Base-by-base conservation (phyloP, 2,888 invertebrate genomes). In the Yponomeuta evonymella region DNA sequence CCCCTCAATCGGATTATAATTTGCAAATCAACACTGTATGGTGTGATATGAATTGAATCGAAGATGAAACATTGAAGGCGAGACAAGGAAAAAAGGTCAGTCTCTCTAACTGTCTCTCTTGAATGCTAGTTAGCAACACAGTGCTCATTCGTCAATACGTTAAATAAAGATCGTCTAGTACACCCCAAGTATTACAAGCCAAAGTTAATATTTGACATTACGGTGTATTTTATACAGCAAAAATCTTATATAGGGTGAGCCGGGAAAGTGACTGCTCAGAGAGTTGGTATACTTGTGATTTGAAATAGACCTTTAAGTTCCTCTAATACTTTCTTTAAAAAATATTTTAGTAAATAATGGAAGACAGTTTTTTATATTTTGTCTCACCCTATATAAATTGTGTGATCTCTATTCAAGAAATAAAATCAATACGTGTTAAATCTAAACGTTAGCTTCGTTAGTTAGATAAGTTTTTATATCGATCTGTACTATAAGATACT, bases 381-480 rank as follows among this genome's bases (percentile, higher is more conserved):
- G 15, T 12, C 15, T 12, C 30, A 29, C 30, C 29, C 29, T 30
- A 11, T 65, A 33, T 65, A 33, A 12, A 33, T 29, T 65, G 33
- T 30, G 30, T 76, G 76, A 75, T 75, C 75, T 76, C 74, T 71
- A 71, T 73, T 70, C 43, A 48, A 29, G n/a, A 63, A 58, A 58
- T 15, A 15, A 58, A 58, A 58, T 58, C 51, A 15, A 58, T 12
- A 10, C 51, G 8, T 58, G 51, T 58, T 58, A 58, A 15, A 58
- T 58, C 4, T 58, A 58, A 58, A 58, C 51, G 0, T 58, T 58
- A 58, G 51, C 15, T 12, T 12, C 51, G 15, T 12, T 58, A 58
- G 51, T 58, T 73, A 68, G 68, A 69, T 64, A 70, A 78, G 75
- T 75, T 76, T 78, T 78, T 71, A 67, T 71, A 67, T 29, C 12